Base-by-base conservation (phyloP, 2,113 vertebrate species). In the Ophthalmolycus amberensis region DNA sequence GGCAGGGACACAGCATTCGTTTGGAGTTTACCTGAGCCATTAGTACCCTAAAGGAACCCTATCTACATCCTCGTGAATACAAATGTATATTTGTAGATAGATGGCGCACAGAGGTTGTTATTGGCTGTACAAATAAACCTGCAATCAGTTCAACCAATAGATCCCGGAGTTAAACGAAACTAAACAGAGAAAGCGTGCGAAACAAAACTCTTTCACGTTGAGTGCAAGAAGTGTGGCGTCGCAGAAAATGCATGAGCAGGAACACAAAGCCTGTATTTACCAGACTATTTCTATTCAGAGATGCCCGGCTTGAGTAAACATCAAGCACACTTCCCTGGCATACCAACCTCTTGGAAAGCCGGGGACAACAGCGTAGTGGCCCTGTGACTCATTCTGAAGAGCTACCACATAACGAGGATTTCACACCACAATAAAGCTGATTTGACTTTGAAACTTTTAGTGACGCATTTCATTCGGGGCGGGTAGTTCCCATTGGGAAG, bases 211-310 rank as follows among this genome's bases (percentile, higher is more conserved):
- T 34, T 72, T 71, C 58, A 58, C 27, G 48, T 48, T 60, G 54
- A 64, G 37, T 54, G 34, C 37, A 38, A 42, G 32, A 48, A 63
- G 5, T 66, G 11, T 65, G 27, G 16, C n/a, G 29, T 46, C 6
- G 6, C 58, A 56, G 29, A 71, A 79, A 82, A 50, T 58, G 8
- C 64, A 75, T 12, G 52, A 64, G 60, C 59, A 58, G 48, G 20
- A 80, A 87, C 3, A 86, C 65, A 48, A 77, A 65, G n/a, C 1
- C 1, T 37, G 48, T 71, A 72, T 83, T 84, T 83, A 80, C 67
- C 29, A 68, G 80, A 64, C 29, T 42, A 71, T 87, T 85, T 74
- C 46, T 90, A 81, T 88, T 85, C 75, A 79, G n/a, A 69, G 66
- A 52, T 58, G 11, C 5, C 40, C 1, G 25, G 42, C 52, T 46